Conservation (phyloP, 2,888 invertebrate genomes). For the Xanthorhoe spadicearia region DNA sequence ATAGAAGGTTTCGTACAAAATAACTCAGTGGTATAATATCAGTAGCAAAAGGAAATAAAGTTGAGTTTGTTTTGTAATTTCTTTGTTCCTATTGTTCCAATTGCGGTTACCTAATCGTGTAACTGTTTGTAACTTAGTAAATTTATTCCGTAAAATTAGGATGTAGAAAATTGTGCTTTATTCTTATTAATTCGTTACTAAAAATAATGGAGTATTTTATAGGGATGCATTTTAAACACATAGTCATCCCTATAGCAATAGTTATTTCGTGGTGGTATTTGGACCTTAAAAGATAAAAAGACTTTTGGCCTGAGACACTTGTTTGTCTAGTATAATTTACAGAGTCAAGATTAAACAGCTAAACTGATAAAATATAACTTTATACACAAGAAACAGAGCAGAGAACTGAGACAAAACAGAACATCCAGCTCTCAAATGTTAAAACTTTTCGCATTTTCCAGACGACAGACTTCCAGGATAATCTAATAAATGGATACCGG, state of each 20-base stretch:
- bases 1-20: too few relatives aligned
- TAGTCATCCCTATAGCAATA: too few relatives aligned
- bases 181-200: too few relatives aligned
- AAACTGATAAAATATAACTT: neutral
- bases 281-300: too few relatives aligned
- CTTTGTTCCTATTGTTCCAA: neutral
- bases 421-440: neutral
- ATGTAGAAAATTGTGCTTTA: neutral
- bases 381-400: neutral
- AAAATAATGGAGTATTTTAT: too few relatives aligned
- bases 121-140: neutral
- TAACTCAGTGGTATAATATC: too few relatives aligned
- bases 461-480: conserved; percentile 80
- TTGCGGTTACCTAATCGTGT: neutral
- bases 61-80: neutral
- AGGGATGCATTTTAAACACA: too few relatives aligned
- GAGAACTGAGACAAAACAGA: neutral
- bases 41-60: too few relatives aligned
- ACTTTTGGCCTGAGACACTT: too few relatives aligned
- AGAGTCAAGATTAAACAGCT: neutral
- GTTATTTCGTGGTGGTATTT: too few relatives aligned
- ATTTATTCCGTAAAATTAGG: neutral
- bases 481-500: conserved; percentile 79
- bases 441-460: conserved; percentile 51
- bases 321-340: too few relatives aligned